These are phyloP conservation scores for Onychostruthus taczanowskii DNA, from an alignment of 2,113 vertebrate species.

Conservation along the genomic window DNA sequence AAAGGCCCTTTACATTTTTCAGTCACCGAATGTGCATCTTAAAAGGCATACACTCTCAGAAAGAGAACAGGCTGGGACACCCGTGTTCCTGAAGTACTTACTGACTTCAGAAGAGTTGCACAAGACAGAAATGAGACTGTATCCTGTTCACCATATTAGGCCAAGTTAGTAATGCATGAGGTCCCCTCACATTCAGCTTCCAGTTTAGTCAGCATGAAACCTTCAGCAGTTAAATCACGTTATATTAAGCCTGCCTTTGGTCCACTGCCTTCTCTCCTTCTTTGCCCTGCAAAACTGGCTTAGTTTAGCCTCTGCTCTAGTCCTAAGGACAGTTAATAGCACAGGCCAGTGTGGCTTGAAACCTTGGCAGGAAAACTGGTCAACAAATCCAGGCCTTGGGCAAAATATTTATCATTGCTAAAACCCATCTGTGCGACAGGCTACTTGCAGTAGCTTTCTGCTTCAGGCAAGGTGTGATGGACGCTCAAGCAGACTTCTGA, in stretches of 20 bases:
- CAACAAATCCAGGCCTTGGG: not conserved
- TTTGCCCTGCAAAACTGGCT: not conserved
- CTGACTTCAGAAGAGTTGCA: slow-evolving; percentile 2
- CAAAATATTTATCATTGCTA: not conserved
- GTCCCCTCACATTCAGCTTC: slow-evolving; percentile 12
- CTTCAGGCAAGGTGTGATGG: not conserved
- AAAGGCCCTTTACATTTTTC: not conserved
- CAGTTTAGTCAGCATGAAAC: slow-evolving; percentile 42
- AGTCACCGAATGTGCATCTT: not conserved
- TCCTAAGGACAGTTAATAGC: not conserved
- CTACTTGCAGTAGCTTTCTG: not conserved
- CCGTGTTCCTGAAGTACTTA: not conserved
- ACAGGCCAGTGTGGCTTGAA: not conserved
- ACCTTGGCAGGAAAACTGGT: not conserved
- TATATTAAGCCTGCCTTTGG: not conserved
- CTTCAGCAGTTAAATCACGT: not conserved
- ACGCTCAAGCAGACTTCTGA: not conserved
- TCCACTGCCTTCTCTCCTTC: not conserved
- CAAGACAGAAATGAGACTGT: slow-evolving; percentile 14
- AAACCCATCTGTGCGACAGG: not conserved
- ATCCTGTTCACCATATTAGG: slow-evolving; percentile 55
- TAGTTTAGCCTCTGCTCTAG: not conserved
- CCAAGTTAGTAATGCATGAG: not conserved
- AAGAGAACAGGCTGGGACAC: not conserved
- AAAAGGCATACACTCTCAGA: not conserved